Evolutionary conservation across 1,140 invertebrate species (phyloP).

Genomic region (Trypoxylus dichotomus): DNA sequence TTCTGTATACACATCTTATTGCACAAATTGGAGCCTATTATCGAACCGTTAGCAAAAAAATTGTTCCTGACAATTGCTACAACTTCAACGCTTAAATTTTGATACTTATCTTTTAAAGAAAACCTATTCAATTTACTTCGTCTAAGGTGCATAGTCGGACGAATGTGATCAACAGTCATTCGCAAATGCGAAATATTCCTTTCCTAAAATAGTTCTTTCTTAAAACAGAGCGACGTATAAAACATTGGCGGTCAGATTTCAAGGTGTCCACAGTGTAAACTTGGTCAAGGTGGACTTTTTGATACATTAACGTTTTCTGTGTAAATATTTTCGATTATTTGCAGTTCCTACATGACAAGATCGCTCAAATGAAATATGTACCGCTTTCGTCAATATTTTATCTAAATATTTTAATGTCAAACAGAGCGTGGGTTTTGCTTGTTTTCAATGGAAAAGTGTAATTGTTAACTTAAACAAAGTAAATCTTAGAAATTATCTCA

Average conservation of each 20-base stretch:
- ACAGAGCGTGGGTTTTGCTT: neutral
- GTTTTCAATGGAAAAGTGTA: neutral
- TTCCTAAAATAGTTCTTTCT: neutral
- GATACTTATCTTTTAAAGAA: too few species aligned
- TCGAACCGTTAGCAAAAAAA: too few species aligned
- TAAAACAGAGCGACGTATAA: neutral
- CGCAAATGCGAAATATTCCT: neutral
- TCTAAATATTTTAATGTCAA: neutral
- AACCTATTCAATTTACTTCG: too few species aligned
- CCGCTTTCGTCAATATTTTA: neutral
- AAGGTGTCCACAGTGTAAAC: neutral
- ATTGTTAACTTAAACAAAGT: too few species aligned
- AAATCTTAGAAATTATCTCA: too few species aligned
- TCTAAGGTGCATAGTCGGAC: too few species aligned
- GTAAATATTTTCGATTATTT: constrained; percentile 1
- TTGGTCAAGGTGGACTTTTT: constrained; percentile 7
- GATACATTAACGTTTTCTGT: constrained; percentile 9
- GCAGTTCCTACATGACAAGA: neutral
- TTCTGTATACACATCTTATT: too few species aligned
- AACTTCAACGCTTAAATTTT: too few species aligned
- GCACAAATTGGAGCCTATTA: too few species aligned
- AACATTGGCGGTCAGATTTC: neutral
- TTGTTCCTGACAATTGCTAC: too few species aligned
- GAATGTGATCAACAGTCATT: too few species aligned
- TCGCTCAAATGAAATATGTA: neutral